These are phyloP conservation scores for Aplocera efformata DNA, from an alignment of 2,888 invertebrate genomes.

Conservation along the genomic window DNA sequence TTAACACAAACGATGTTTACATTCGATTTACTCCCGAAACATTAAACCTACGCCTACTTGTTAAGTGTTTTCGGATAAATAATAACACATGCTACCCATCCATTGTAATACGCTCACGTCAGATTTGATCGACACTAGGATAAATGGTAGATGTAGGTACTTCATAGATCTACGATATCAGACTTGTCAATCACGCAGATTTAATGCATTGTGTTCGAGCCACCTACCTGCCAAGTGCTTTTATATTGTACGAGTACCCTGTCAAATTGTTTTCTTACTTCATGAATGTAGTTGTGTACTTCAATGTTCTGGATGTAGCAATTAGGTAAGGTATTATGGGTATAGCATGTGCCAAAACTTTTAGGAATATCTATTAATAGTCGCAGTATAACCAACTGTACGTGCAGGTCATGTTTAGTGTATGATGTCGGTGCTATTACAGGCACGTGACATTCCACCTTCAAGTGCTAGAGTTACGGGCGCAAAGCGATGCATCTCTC, in stretches of 20 bases:
- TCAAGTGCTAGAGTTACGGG: too few relatives aligned
- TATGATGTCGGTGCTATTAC: too few relatives aligned
- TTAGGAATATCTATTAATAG: too few relatives aligned
- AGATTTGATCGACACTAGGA: slow-evolving; percentile 47
- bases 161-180: slow-evolving; percentile 41
- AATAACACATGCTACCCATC: slow-evolving; percentile 23
- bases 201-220: slow-evolving; percentile 47
- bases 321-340: too few relatives aligned
- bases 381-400: too few relatives aligned
- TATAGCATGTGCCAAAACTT: too few relatives aligned
- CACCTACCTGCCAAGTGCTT: slow-evolving; percentile 42
- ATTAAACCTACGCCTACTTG: slow-evolving; percentile 4
- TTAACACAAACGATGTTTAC: neutral
- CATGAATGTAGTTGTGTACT: slow-evolving; percentile 4
- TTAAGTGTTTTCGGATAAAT: slow-evolving; percentile 10
- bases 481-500: too few relatives aligned
- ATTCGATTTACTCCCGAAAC: neutral
- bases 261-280: slow-evolving; percentile 7
- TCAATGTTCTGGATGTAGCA: too few relatives aligned
- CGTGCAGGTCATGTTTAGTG: too few relatives aligned
- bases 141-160: slow-evolving; percentile 41
- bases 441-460: too few relatives aligned
- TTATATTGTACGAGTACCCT: slow-evolving; percentile 29
- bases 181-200: slow-evolving; percentile 53
- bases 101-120: slow-evolving; percentile 29